These are phyloP conservation scores for Periplaneta americana DNA, from an alignment of 1,140 invertebrate species.

Conservation along the genomic window DNA sequence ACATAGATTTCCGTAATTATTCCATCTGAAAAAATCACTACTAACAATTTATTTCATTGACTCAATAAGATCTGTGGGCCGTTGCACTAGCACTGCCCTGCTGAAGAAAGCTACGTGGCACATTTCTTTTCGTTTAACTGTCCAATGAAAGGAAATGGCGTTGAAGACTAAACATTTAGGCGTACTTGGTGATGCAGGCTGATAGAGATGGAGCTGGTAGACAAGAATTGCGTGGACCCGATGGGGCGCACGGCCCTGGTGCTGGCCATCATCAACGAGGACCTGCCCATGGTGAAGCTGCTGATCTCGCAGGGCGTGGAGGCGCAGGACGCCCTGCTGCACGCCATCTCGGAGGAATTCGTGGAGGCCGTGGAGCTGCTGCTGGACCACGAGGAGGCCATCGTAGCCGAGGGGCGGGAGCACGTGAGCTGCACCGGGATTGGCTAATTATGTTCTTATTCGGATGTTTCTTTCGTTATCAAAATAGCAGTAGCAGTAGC, in stretches of 20 bases:
- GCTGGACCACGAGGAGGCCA: conserved; percentile 84
- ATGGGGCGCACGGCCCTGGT: conserved; percentile 85
- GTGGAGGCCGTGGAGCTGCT: conserved; percentile 96
- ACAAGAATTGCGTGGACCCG: conserved; percentile 97
- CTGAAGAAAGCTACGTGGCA: too few species aligned
- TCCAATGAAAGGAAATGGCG: too few species aligned
- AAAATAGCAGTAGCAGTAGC: too few species aligned
- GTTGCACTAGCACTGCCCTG: too few species aligned
- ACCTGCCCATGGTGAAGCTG: conserved; percentile 96
- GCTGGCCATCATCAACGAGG: conserved; percentile 99
- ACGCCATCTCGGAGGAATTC: conserved; percentile 97
- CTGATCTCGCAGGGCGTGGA: conserved; percentile 83
- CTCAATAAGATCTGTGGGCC: too few species aligned
- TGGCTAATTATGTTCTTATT: too few species aligned
- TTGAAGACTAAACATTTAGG: too few species aligned
- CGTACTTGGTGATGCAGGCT: not conserved
- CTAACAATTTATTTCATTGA: too few species aligned
- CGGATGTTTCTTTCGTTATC: too few species aligned
- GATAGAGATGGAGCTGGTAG: conserved; percentile 71
- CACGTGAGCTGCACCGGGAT: conserved; percentile 70
- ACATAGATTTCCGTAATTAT: too few species aligned
- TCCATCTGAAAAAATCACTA: too few species aligned
- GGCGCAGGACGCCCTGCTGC: conserved; percentile 89
- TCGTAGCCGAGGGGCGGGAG: conserved; percentile 70
- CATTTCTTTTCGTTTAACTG: too few species aligned